Evolutionary conservation across 1,140 invertebrate species (phyloP), one percentile per base, ranked within the genome.

Genomic region (Sesamia nonagrioides): DNA sequence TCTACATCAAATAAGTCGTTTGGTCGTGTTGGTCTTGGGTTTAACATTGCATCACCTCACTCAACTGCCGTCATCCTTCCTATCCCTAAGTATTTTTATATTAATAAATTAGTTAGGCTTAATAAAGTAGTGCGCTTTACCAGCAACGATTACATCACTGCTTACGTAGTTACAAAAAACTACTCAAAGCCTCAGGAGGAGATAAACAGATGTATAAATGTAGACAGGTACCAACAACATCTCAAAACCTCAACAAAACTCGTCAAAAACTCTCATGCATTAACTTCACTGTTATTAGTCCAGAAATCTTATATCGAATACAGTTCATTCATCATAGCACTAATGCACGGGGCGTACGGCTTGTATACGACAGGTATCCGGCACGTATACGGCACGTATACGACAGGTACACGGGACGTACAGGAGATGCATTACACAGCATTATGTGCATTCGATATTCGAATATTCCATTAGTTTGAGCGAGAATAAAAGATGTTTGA

Each of bases 381-480:
- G n/a, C 0, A 45, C 37, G 37, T 13, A 21, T 21, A 15, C 17
- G 61, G 4, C 13, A n/a, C 33, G 58, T 61, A 61, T n/a, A 48
- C 18, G 63, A 6, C 0, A 8, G 13, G 45, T 48, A 48, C 13
- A 48, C 58, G 27, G 27, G 33, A 11, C 33, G 58, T 35, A 61
- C 37, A n/a, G 13, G 11, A 7, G 58, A n/a, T 33, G 33, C 40
- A 33, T 48, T 68, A 42, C 40, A 48, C 18, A 27, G 63, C 63
- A 48, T 68, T 68, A 48, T 68, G 42, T 21, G 63, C 42, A 18
- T 17, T 48, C 37, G 15, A 68, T 68, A 48, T 68, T 48, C 40
- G 18, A 27, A 48, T 68, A 45, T 68, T 68, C 63, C 63, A 68
- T 68, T 48, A 68, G 63, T 48, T 48, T 42, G 15, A 40, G 37